A percentile compares a stretch with the other conserved stretches of the same genome.
Evolutionary conservation across 2,797 vertebrate species (phyloP).

Genomic region (Cryptoblepharus egeriae): DNA sequence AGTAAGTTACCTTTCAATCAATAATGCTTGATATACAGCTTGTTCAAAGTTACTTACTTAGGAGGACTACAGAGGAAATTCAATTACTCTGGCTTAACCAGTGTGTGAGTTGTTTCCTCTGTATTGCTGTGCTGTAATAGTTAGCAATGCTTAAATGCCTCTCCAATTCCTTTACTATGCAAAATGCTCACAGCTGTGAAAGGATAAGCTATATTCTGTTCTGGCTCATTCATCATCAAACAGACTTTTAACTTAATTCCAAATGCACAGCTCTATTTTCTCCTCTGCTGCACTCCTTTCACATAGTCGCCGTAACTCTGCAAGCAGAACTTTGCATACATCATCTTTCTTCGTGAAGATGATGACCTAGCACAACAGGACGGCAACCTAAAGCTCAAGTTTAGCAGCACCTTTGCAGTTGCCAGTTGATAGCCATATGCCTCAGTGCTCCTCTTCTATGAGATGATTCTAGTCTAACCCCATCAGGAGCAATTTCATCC

Average conservation of each 20-base stretch:
- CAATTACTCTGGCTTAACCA: not conserved
- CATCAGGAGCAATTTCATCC: not conserved
- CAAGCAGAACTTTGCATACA: constrained; percentile 14
- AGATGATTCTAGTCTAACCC: not conserved
- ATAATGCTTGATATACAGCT: not conserved
- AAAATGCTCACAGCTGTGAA: constrained; percentile 14
- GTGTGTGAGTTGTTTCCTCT: constrained; percentile 2
- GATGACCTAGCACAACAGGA: constrained; percentile 17
- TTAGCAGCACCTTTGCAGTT: not conserved
- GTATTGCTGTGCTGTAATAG: not conserved
- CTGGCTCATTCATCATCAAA: constrained; percentile 37
- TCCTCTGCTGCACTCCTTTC: constrained; percentile 24
- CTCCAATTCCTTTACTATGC: constrained; percentile 22
- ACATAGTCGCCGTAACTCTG: constrained; percentile 9
- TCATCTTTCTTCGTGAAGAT: constrained; percentile 4
- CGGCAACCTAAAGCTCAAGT: not conserved
- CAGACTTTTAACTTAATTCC: constrained; percentile 30
- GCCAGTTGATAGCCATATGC: not conserved
- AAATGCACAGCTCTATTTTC: constrained; percentile 26
- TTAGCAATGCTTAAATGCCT: not conserved
- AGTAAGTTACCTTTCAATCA: not conserved
- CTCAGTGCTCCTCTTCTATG: not conserved
- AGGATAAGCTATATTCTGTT: constrained; percentile 17
- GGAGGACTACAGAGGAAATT: not conserved
- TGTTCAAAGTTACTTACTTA: not conserved